Evolutionary conservation across 1,140 invertebrate genomes (phyloP), one percentile per base, ranked within the genome.

Genomic region (Amyelois transitella): DNA sequence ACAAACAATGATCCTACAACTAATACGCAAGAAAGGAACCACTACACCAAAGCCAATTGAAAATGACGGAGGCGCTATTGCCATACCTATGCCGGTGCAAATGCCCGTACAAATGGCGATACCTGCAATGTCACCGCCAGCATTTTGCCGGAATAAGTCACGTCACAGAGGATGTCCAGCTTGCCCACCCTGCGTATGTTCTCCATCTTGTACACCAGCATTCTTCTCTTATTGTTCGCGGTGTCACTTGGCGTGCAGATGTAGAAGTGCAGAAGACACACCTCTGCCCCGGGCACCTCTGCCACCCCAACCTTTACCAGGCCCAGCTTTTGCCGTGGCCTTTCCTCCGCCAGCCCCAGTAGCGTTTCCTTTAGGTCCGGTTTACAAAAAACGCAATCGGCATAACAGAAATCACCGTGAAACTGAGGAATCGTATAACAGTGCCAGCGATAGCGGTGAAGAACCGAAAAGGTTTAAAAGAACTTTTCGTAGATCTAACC

Each of bases 171-270:
- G 50, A 5, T 78, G 77, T 51, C 77, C 77, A 0, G 67, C 72
- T 1, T 82, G 81, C 50, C 81, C 81, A 1, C 82, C 82, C 0
- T 86, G 82, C 43, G 17, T 69, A 0, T 85, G 81, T 47, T 38
- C 44, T 47, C 81, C 81, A 12, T 61, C 66, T 0, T 83, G 82
- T 54, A 83, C 80, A 0, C 82, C 82, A 43, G 55, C 78, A 5
- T 83, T 83, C 62, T 86, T 75, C 45, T 72, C 82, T 6, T 83
- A 73, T 48, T 86, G 82, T 28, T 86, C 82, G 8, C 65, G 72
- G 5, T 86, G 82, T 49, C 82, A 86, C 53, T 59, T 62, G 44
- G 75, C 71, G 64, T 86, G 82, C 52, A 66, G 82, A 55, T 86
- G 82, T 60, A 69, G 63, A 22, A 71, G 51, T 19, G 18, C 45